Evolutionary conservation across 2,888 invertebrate species (phyloP).

Genomic region (Andrena camellia): DNA sequence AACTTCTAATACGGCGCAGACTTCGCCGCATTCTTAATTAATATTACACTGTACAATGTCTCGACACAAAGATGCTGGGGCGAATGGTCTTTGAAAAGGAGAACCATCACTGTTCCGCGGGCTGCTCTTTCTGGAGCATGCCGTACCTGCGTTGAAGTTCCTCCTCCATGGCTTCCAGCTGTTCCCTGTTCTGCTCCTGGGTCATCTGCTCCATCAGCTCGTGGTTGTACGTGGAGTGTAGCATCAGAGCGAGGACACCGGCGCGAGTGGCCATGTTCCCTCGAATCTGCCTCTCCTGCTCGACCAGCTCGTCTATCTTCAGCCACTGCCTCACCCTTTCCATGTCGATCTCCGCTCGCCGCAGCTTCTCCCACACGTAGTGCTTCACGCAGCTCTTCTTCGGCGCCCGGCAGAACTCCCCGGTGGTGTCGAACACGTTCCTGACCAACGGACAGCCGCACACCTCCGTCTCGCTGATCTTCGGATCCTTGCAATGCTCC

Average conservation of each 20-base stretch:
- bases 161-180: slow-evolving; percentile 86
- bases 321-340: slow-evolving; percentile 97
- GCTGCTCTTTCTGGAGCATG: slow-evolving; percentile 60
- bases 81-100: neutral
- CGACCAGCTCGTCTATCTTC: slow-evolving; percentile 96
- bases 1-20: neutral
- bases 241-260: slow-evolving; percentile 96
- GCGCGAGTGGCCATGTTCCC: slow-evolving; percentile 91
- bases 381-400: slow-evolving; percentile 97
- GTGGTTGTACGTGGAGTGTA: slow-evolving; percentile 99
- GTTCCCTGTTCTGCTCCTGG: slow-evolving; percentile 86
- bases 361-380: slow-evolving; percentile 97
- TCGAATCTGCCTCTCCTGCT: slow-evolving; percentile 96
- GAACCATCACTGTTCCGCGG: slow-evolving; percentile 46
- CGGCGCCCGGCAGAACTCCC: slow-evolving; percentile 94
- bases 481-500: slow-evolving; percentile 98
- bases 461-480: slow-evolving; percentile 94
- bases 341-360: slow-evolving; percentile 97
- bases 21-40: neutral
- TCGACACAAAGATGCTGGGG: neutral
- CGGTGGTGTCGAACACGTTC: slow-evolving; percentile 93
- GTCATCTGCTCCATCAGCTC: slow-evolving; percentile 92
- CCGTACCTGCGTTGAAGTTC: slow-evolving; percentile 83
- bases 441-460: slow-evolving; percentile 97
- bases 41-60: slow-evolving; percentile 27